A percentile compares a stretch with the other conserved stretches of the same genome.
phyloP scores from a whole-genome alignment of 2,113 vertebrate species.

The Alligator mississippiensis region DNA sequence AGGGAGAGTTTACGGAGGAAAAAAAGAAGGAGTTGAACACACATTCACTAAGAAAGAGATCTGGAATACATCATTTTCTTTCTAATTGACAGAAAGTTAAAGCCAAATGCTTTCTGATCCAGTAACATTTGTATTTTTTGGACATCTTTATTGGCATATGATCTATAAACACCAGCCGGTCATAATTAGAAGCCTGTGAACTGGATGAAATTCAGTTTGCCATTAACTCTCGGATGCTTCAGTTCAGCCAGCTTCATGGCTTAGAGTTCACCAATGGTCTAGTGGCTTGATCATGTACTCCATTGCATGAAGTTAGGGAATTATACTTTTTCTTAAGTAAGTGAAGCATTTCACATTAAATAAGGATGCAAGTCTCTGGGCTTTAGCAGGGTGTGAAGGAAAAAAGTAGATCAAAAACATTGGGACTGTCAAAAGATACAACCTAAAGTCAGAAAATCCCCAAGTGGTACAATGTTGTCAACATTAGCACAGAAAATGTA shows the following conservation, averaged over 20 bases:
- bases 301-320: constrained; percentile 20
- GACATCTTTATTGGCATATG: constrained; percentile 74
- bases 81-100: constrained; percentile 65
- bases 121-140: constrained; percentile 75
- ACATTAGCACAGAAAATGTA: not conserved
- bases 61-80: constrained; percentile 68
- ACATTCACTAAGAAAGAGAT: not conserved
- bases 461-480: not conserved
- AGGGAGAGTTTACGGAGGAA: not conserved
- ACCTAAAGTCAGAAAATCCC: constrained; percentile 8
- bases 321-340: not conserved
- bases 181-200: constrained; percentile 73
- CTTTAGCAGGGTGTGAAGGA: not conserved
- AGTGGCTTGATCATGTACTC: constrained; percentile 28
- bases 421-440: not conserved
- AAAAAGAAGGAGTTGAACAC: not conserved
- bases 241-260: constrained; percentile 46
- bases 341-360: not conserved
- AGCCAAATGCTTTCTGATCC: constrained; percentile 70
- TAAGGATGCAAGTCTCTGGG: not conserved
- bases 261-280: constrained; percentile 29
- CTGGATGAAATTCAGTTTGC: constrained; percentile 65
- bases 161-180: constrained; percentile 71
- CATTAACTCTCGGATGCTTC: constrained; percentile 58
- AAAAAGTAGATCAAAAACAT: not conserved